Conservation (phyloP, 2,113 vertebrate genomes). For the Apodemus speciosus region DNA sequence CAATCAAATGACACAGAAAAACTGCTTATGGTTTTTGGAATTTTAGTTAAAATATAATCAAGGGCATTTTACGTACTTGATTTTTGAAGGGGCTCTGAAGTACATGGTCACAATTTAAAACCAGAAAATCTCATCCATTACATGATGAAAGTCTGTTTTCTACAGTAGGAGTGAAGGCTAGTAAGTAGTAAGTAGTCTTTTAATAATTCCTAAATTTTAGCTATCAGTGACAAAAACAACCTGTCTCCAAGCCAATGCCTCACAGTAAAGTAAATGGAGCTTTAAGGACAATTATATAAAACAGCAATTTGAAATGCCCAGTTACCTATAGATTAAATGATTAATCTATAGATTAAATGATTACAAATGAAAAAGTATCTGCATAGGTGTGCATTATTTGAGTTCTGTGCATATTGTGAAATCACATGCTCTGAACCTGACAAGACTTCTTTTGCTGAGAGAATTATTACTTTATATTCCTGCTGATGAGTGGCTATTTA, state of each 20-base stretch:
- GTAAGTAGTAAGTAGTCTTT: not conserved
- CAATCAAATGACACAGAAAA: not conserved
- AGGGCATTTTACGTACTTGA: not conserved
- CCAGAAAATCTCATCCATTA: constrained; percentile 26
- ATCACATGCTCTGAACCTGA: not conserved
- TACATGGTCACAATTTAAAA: not conserved
- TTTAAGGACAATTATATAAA: not conserved
- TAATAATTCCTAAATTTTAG: constrained; percentile 33
- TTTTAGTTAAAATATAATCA: not conserved
- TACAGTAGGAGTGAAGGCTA: not conserved
- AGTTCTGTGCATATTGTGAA: not conserved
- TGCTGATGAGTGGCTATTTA: not conserved
- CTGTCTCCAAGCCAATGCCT: not conserved
- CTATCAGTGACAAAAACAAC: not conserved
- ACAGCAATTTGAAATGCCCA: constrained; percentile 4
- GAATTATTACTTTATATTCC: not conserved
- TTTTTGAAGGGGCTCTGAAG: constrained; percentile 11
- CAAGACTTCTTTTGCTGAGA: not conserved
- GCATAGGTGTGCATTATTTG: not conserved
- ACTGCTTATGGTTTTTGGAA: not conserved
- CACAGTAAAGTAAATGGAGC: not conserved
- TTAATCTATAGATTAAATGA: not conserved
- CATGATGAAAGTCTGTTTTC: not conserved
- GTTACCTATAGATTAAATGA: not conserved
- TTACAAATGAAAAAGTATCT: not conserved